Percentiles rank a stretch among this genome's conserved stretches.
phyloP scores from a whole-genome alignment of 2,797 vertebrate genomes.

The Poeciliopsis infans region DNA sequence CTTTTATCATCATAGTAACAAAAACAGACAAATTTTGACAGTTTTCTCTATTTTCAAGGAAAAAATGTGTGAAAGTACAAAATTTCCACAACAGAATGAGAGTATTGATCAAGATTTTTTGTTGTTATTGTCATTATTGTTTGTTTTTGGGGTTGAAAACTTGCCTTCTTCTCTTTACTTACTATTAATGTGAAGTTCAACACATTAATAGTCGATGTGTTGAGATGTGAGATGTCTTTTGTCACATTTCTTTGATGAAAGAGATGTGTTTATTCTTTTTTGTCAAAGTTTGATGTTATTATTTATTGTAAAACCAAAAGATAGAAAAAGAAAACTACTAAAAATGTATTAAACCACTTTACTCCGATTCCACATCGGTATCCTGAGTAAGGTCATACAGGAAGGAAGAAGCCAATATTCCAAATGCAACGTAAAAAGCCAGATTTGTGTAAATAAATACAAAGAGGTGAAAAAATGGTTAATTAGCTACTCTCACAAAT shows the following conservation, averaged over 20 bases:
- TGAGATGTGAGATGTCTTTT: no score
- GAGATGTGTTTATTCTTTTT: not conserved
- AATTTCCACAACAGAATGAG: not conserved
- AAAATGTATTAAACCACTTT: not conserved
- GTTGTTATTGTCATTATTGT: not conserved
- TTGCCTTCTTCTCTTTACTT: not conserved
- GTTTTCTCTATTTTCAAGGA: not conserved
- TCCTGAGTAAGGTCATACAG: not conserved
- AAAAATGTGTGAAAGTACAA: not conserved
- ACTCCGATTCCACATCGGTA: not conserved
- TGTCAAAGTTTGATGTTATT: not conserved
- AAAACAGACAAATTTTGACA: not conserved
- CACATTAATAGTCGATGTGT: not conserved
- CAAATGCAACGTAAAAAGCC: not conserved
- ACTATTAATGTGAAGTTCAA: not conserved
- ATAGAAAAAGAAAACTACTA: not conserved
- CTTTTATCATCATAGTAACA: no score
- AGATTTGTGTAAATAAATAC: not conserved
- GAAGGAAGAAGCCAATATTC: not conserved
- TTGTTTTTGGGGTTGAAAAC: not conserved
- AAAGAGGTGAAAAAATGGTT: not conserved
- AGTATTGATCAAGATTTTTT: not conserved
- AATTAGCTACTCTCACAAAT: not conserved
- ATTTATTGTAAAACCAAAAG: not conserved
- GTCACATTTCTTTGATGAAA: no score